phyloP scores from a whole-genome alignment of 2,113 vertebrate species.

The Probosciger aterrimus region DNA sequence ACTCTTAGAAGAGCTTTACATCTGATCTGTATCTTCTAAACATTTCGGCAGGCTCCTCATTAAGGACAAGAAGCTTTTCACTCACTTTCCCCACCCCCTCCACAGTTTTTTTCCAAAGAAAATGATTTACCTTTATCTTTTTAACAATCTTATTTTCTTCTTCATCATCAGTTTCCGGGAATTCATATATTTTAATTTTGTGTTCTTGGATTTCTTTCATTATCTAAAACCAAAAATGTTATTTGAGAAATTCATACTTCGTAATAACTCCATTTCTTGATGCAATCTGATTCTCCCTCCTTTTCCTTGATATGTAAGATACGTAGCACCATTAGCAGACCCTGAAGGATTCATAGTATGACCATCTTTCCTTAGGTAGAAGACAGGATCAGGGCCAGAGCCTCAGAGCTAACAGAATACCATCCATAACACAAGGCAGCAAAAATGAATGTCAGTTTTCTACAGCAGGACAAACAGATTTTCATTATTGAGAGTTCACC shows the following conservation, averaged over 20 bases:
- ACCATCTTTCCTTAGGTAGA: background rate
- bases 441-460: background rate
- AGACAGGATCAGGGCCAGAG: background rate
- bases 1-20: background rate
- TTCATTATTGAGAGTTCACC: background rate
- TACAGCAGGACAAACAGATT: background rate
- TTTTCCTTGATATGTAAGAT: background rate
- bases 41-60: background rate
- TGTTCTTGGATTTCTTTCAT: slow-evolving; percentile 99
- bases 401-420: background rate
- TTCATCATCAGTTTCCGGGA: slow-evolving; percentile 97
- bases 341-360: background rate
- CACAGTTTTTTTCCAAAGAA: background rate
- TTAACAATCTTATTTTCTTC: slow-evolving; percentile 97
- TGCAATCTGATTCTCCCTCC: background rate
- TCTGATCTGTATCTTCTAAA: background rate
- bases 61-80: background rate
- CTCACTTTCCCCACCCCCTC: background rate
- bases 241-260: background rate
- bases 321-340: background rate
- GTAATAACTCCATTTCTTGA: background rate
- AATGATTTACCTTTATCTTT: slow-evolving; percentile 89
- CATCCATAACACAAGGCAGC: background rate
- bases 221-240: slow-evolving; percentile 78
- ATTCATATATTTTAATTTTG: slow-evolving; percentile 99